Base-by-base conservation (phyloP, 2,888 invertebrate species). In the Eulithis testata region DNA sequence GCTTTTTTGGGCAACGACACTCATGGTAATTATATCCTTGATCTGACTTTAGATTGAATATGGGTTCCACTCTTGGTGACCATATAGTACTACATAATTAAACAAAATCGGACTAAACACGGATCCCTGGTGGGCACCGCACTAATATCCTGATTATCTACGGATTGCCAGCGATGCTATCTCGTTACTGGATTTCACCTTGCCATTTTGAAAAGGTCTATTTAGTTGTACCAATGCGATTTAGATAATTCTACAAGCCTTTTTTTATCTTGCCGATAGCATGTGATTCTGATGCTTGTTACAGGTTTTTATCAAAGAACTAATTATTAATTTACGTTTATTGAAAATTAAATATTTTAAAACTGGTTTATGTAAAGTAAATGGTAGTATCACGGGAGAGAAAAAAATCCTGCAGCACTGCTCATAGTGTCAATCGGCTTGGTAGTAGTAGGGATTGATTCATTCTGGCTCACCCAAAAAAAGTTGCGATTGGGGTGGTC, bases 181-280 rank as follows among this genome's bases (percentile, higher is more conserved):
- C 64, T 58, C 60, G 64, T 69, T 65, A 59, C 63, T 63, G 36
- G n/a, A 55, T 69, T 72, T 75, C 69, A 75, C 76, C 76, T 78
- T 75, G 76, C 74, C 71, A 75, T 77, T 75, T 74, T 58, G 14
- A 63, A 73, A 76, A 72, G 70, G 72, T 73, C 68, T 73, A 47
- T 52, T 58, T 14, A 60, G 21, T 67, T 63, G 60, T 64, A 71
- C 70, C 63, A 8, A 52, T 37, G 64, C 72, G 65, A 71, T 70
- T 74, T 75, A 66, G 64, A 69, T 63, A 70, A 76, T 74, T 70
- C 67, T 60, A 71, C 58, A 71, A 64, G 58, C 58, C 60, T 47
- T 65, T 60, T 51, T 60, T 51, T 52, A 21, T 52, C 69, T 70
- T 73, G 71, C 68, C 54, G 70, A 71, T 65, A 59, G 14, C 60